phyloP scores from a whole-genome alignment of 2,113 vertebrate genomes.

The Buteo buteo region DNA sequence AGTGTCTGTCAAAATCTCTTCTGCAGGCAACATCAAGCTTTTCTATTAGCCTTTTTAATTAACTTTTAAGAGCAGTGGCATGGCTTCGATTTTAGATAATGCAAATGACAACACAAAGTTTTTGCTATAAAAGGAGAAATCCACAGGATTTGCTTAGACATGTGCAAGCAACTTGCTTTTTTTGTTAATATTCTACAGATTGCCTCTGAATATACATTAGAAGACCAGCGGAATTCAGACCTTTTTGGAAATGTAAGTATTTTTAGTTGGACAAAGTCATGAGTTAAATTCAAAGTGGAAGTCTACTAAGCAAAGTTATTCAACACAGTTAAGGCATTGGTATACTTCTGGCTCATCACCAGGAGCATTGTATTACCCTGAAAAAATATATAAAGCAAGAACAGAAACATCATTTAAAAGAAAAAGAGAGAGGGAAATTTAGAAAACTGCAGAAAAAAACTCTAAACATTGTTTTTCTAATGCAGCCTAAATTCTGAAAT shows the following conservation, averaged over 20 bases:
- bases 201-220: neutral
- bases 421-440: neutral
- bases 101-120: neutral
- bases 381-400: neutral
- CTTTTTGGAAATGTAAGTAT: neutral
- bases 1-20: slow-evolving; percentile 91
- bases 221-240: neutral
- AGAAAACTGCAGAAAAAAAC: neutral
- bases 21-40: slow-evolving; percentile 84
- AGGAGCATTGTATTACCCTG: neutral
- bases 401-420: neutral
- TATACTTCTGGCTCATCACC: neutral
- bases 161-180: neutral
- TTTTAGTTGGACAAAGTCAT: neutral
- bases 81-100: slow-evolving; percentile 38
- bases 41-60: slow-evolving; percentile 67
- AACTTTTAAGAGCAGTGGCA: slow-evolving; percentile 39
- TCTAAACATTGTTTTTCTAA: neutral
- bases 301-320: slow-evolving; percentile 1
- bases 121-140: slow-evolving; percentile 44
- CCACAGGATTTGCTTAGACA: neutral
- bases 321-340: neutral
- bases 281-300: slow-evolving; percentile 19
- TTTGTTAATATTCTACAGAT: neutral
- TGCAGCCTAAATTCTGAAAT: neutral